Evolutionary conservation across 2,113 vertebrate species (phyloP).

Genomic region (Apteryx mantelli): DNA sequence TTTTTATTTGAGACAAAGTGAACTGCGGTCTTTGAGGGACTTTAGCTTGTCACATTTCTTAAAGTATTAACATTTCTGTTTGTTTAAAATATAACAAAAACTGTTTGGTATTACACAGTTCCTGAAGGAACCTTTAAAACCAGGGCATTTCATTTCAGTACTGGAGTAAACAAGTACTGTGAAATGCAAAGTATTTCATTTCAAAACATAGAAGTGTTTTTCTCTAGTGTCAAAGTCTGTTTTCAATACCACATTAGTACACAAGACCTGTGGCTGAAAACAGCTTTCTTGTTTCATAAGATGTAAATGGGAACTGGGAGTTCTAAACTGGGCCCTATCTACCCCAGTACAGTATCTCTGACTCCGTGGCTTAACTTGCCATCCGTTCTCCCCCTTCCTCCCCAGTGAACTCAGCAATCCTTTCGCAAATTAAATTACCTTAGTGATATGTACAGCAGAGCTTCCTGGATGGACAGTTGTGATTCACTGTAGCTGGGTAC

Average conservation of each 20-base stretch:
- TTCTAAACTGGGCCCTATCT: not conserved
- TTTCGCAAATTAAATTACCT: not conserved
- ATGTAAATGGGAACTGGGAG: not conserved
- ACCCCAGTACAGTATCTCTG: rapidly evolving
- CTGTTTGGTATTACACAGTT: not conserved
- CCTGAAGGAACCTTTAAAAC: not conserved
- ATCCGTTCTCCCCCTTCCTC: not conserved
- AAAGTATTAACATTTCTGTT: not conserved
- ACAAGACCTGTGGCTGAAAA: not conserved
- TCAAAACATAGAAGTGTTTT: not conserved
- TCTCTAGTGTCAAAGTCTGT: not conserved
- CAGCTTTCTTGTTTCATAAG: not conserved
- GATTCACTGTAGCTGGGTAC: not conserved
- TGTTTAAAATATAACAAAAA: not conserved
- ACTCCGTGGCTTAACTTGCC: not conserved
- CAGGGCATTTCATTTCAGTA: not conserved
- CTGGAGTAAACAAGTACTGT: not conserved
- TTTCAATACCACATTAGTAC: not conserved
- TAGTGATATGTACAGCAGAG: not conserved
- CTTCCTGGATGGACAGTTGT: not conserved
- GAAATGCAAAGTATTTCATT: not conserved
- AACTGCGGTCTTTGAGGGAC: not conserved
- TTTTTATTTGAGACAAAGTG: not conserved
- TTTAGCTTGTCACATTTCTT: not conserved
- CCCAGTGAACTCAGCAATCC: not conserved